Evolutionary conservation across 2,113 vertebrate species (phyloP), one percentile per base, ranked within the genome.

Genomic region (Macroglossus sobrinus): DNA sequence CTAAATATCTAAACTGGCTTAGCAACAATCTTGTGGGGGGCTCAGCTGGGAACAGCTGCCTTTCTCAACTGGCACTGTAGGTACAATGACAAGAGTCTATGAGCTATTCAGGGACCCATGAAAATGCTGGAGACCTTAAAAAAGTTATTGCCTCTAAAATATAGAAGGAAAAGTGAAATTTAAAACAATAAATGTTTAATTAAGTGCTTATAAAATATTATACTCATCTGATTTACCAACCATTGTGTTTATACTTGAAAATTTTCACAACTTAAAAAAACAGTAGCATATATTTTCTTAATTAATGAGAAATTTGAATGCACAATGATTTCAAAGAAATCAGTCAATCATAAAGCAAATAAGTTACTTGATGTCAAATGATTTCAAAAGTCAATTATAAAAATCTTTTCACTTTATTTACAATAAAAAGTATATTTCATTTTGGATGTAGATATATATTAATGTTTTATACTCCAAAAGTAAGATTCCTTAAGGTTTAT

Each of bases 361-460:
- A 50, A 93, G 16, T 91, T 89, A 28, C 12, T 81, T 93, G 9
- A 81, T 79, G 15, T 50, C 40, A 96, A 88, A 71, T 84, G 88
- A 89, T 89, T 55, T 78, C 74, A 7, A 76, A 94, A 95, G 35
- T 81, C 78, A 97, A 50, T 84, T 89, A 69, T 11, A 85, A 84
- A 94, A 93, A 88, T 45, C 59, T 59, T 89, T 24, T 87, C 75
- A 64, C 6, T 89, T 92, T 59, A 74, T 82, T 92, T 72, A 72
- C 21, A 66, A 57, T 4, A 82, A 91, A 85, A 76, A 7, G 16
- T 89, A 11, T 88, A 72, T 79, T 91, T 89, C 33, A 66, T 76
- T 93, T 95, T 93, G 16, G 7, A 93, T 86, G 8, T 81, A 14
- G 14, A 4, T 35, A 9, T 63, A 75, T 72, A 40, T 38, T 91